Percentiles rank a stretch among this genome's conserved stretches.
Conservation (phyloP, 2,113 vertebrate genomes). For the Tretioscincus oriximinensis region DNA sequence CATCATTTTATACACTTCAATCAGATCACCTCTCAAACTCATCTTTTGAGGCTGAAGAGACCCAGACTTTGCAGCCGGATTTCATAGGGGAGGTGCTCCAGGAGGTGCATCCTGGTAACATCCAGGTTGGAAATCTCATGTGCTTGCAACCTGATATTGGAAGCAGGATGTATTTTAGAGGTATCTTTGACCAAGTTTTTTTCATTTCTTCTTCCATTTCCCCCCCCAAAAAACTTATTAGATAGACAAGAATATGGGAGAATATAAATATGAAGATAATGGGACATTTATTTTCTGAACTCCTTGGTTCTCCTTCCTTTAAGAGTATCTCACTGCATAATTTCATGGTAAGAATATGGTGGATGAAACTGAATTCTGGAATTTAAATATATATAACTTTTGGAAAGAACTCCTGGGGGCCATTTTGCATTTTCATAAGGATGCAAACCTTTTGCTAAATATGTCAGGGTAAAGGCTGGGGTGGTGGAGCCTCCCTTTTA, state of each 20-base stretch:
- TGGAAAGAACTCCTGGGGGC: constrained; percentile 60
- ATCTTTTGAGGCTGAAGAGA: no score
- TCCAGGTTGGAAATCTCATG: no score
- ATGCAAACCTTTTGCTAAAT: constrained; percentile 63
- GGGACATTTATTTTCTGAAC: constrained; percentile 25
- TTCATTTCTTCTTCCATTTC: background rate
- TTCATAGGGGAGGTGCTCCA: no score
- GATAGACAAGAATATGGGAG: constrained; percentile 24
- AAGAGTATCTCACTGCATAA: constrained; percentile 56
- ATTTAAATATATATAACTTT: constrained; percentile 58
- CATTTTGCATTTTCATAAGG: constrained; percentile 64
- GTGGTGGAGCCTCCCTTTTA: constrained; percentile 53
- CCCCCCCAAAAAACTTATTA: background rate
- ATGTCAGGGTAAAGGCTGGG: constrained; percentile 52
- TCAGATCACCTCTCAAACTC: no score
- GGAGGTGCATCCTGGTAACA: no score
- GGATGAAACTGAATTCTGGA: constrained; percentile 63
- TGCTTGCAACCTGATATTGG: no score
- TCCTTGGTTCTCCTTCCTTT: background rate
- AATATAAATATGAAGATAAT: constrained; percentile 16
- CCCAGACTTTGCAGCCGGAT: no score
- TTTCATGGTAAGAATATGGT: constrained; percentile 48
- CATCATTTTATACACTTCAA: no score
- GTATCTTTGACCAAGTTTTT: no score
- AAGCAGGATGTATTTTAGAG: background rate